Base-by-base conservation (phyloP, 2,888 invertebrate genomes). In the Lamellibrachia columna region DNA sequence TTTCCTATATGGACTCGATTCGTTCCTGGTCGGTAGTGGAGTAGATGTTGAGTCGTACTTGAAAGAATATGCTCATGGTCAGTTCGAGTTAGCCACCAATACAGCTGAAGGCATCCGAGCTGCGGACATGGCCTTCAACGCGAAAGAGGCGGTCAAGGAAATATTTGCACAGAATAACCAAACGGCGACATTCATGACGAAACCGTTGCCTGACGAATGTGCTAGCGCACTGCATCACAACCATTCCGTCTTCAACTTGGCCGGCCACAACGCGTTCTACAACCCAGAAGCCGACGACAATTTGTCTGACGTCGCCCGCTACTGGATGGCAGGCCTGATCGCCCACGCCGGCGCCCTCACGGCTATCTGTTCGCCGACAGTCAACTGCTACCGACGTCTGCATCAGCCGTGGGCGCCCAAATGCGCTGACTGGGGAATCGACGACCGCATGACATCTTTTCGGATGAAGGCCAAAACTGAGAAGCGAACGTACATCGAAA, bases 171-270 rank as follows among this genome's bases (percentile, higher is more conserved):
- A 92, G 93, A 53, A 58, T 22, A 92, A 92, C n/a, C 53, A 90
- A 2, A n/a, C 15, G 15, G 93, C 93, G n/a, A 93, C 92, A 3
- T 94, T 94, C 53, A 93, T 94, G 94, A 55, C 93, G 9, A 90
- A 92, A 75, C 93, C 92, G 58, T 75, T 53, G 53, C n/a, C n/a
- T 1, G 94, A 8, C 0, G 40, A 28, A 9, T 22, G n/a, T 8
- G n/a, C 92, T 40, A 93, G 75, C 60, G 94, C 93, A 2, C 92
- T 90, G 58, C 94, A 94, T 93, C 93, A 91, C 92, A 94, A 94
- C 92, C 93, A 94, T 90, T 94, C 94, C 28, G 75, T 94, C 28
- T 94, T 94, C 94, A 90, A 55, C 1, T 52, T 58, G 90, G 53
- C 91, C 7, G 53, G 53, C 40, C n/a, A 91, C 15, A 93, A 94